A percentile compares a stretch with the other conserved stretches of the same genome.
Conservation (phyloP, 2,113 vertebrate species). For the Amblyornis subalaris region DNA sequence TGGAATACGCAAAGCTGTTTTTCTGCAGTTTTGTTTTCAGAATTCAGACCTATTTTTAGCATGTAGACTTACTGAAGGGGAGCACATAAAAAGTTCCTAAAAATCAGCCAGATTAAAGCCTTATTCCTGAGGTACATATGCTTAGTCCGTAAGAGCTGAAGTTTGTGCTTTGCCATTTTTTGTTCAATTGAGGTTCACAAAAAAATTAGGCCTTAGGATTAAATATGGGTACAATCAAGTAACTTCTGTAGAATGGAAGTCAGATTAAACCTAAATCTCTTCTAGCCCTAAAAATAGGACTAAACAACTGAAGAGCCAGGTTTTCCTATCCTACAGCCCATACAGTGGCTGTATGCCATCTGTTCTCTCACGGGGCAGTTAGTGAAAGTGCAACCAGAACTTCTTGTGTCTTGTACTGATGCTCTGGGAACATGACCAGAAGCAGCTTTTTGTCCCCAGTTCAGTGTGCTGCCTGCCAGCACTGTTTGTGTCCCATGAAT, state of each 20-base stretch:
- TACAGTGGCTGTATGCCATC: background rate
- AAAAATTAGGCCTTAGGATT: background rate
- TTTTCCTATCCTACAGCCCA: no score
- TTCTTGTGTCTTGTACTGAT: accelerated
- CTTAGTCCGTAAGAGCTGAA: background rate
- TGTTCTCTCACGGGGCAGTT: accelerated
- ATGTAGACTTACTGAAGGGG: background rate
- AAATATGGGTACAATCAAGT: background rate
- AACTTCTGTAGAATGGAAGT: background rate
- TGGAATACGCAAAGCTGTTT: background rate
- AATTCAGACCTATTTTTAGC: background rate
- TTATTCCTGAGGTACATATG: accelerated
- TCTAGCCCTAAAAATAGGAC: background rate
- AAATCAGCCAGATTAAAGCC: background rate
- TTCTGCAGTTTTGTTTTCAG: background rate
- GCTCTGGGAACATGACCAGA: accelerated
- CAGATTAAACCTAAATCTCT: background rate
- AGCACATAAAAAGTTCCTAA: accelerated
- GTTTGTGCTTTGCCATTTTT: background rate
- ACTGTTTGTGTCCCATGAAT: accelerated
- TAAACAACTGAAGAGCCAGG: background rate
- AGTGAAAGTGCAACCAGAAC: background rate
- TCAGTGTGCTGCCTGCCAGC: background rate
- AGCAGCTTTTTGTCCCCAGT: background rate
- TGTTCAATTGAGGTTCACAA: background rate